A percentile compares a stretch with the other conserved stretches of the same genome.
phyloP scores from a whole-genome alignment of 1,140 invertebrate genomes.

The Drosophila nikananu region DNA sequence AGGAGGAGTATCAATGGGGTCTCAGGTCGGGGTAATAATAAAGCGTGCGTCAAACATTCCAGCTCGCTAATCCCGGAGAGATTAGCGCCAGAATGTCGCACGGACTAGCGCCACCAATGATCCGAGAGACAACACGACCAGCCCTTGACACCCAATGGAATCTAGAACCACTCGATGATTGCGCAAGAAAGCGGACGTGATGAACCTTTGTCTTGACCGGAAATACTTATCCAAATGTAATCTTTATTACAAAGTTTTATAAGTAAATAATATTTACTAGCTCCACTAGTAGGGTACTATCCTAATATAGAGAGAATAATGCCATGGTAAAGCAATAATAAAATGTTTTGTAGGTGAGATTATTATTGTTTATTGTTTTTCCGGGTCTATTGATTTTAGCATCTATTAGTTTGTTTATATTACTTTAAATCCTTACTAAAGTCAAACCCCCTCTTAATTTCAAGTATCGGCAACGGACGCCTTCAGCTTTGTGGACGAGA shows the following conservation, averaged over 20 bases:
- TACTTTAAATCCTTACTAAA: neutral
- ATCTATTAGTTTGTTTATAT: neutral
- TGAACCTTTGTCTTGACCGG: neutral
- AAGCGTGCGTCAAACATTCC: slow-evolving; percentile 38
- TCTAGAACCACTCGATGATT: neutral
- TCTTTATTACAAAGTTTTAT: neutral
- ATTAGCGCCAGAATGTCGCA: slow-evolving; percentile 42
- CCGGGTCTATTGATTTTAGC: no score
- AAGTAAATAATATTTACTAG: neutral
- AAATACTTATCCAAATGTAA: neutral
- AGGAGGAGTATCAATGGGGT: slow-evolving; percentile 21
- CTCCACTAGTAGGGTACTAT: neutral
- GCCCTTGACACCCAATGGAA: slow-evolving; percentile 12
- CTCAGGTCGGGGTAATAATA: slow-evolving; percentile 36
- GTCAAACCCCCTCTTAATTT: slow-evolving; percentile 8
- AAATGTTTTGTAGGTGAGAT: neutral
- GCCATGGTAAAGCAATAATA: neutral
- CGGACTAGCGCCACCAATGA: slow-evolving; percentile 33
- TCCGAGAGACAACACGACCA: slow-evolving; percentile 3
- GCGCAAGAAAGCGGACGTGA: slow-evolving; percentile 22
- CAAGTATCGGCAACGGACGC: slow-evolving; percentile 72
- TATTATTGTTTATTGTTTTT: neutral
- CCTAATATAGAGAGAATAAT: neutral
- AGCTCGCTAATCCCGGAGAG: slow-evolving; percentile 20
- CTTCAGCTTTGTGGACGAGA: slow-evolving; percentile 89